Base-by-base conservation (phyloP, 2,888 invertebrate species). In the Nomada flava region DNA sequence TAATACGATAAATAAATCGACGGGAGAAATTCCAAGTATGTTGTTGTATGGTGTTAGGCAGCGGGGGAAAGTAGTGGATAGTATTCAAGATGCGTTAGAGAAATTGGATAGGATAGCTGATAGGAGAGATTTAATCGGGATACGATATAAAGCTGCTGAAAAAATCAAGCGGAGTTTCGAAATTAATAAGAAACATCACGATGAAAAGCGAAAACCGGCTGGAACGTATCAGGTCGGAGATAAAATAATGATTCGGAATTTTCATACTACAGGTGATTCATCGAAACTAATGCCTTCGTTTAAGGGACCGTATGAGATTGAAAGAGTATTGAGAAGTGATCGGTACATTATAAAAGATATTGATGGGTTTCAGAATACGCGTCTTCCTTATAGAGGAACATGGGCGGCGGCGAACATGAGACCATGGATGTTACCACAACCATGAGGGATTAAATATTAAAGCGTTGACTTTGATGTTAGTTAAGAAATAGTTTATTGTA, bases 1-100 rank as follows among this genome's bases (percentile, higher is more conserved):
- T 29, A 88, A 88, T 50, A 70, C 82, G 2, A 2, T 67, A 36
- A 67, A 29, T 36, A 11, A 44, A n/a, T 53, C 88, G 11, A 92
- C 91, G 0, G 85, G 87, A 1, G 86, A 91, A 64, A 87, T 90
- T 1, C 89, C 91, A 9, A 86, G 88, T 55, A 85, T 76, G 52
- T 68, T 91, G 23, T 29, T 29, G 29, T 29, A 29, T 29, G 29
- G 29, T 0, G 29, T 29, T 2, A 29, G 29, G 2, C 29, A 29
- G 29, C 29, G 29, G 29, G 29, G 29, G 5, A 29, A 29, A 29
- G 29, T 29, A 29, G 29, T 29, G 29, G 29, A 5, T 29, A 29
- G 29, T 29, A 29, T 29, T 5, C 29, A 29, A 29, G 3, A 29
- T 29, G 5, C 29, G 29, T 29, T 29, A 29, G 3, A 5, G 5